These are phyloP conservation scores for Amphipoea lucens DNA, from an alignment of 2,888 invertebrate species.

Conservation along the genomic window DNA sequence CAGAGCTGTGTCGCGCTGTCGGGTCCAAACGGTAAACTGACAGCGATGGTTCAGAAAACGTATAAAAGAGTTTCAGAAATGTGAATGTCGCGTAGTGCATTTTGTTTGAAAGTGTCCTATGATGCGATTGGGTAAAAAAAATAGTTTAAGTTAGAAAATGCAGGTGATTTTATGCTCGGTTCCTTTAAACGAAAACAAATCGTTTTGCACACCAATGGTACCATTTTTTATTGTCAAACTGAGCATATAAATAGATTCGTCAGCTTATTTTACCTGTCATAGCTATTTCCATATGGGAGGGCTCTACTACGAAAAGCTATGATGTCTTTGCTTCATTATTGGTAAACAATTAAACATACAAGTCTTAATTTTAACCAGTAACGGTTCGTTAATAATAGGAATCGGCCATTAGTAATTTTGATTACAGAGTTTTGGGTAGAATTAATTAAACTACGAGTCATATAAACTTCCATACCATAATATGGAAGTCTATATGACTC, in stretches of 20 bases:
- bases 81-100: background rate
- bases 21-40: conserved; percentile 48
- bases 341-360: too few species aligned
- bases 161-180: background rate
- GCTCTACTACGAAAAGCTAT: too few species aligned
- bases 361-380: too few species aligned
- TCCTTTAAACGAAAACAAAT: background rate
- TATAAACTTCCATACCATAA: background rate
- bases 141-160: background rate
- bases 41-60: conserved; percentile 39
- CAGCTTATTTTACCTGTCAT: too few species aligned
- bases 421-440: background rate
- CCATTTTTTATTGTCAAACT: background rate
- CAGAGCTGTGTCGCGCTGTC: conserved; percentile 73
- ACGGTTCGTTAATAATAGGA: too few species aligned
- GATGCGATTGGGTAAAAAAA: background rate
- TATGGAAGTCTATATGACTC: background rate
- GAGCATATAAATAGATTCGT: background rate
- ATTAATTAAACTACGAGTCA: background rate
- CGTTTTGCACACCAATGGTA: background rate
- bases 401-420: background rate
- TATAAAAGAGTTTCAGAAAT: background rate
- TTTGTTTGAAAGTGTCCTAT: background rate
- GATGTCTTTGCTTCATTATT: too few species aligned
- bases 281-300: too few species aligned